Base-by-base conservation (phyloP, 1,140 invertebrate species). In the Drosophila quadrilineata region DNA sequence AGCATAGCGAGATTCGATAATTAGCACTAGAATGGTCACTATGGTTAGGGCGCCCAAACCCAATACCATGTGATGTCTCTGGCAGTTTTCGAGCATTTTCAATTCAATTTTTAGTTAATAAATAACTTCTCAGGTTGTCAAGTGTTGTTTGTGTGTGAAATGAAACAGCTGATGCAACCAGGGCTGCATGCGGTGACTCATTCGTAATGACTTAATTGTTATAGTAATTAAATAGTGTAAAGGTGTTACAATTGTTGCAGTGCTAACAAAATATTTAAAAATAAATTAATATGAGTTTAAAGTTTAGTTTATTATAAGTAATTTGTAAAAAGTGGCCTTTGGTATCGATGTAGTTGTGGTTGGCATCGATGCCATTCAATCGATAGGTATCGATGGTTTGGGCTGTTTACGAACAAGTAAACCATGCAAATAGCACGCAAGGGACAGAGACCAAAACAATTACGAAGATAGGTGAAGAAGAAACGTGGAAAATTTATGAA, bases 1-100 rank as follows among this genome's bases (percentile, higher is more conserved):
- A 56, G 91, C 79, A 84, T 90, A 74, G 46, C 94, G 93, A 19
- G 94, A 95, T 89, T 96, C 95, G 35, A 96, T 91, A 74, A 96
- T 93, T 17, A 96, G 90, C 40, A 96, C 93, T 19, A 96, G 87
- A 68, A 96, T 91, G 33, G 95, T 96, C 65, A 96, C 92, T 49
- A 92, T 80, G 75, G 93, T 93, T 60, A 94, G 90, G 35, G 92
- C 88, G 41, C 91, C 91, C 29, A 94, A 92, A 33, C 92, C 93
- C 45, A 94, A 75, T 17, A 94, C 84, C 93, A 94, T 94, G 56
- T 93, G 93, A 73, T 92, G 93, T 70, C 93, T 93, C 4, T 93
- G 93, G 62, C 93, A 94, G 48, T 91, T 92, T 87, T 94, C 93
- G 66, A 94, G 93, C 93, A 94, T 94, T 74, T 62, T 89, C 1